Base-by-base conservation (phyloP, 2,888 invertebrate species). In the Patella depressa region DNA sequence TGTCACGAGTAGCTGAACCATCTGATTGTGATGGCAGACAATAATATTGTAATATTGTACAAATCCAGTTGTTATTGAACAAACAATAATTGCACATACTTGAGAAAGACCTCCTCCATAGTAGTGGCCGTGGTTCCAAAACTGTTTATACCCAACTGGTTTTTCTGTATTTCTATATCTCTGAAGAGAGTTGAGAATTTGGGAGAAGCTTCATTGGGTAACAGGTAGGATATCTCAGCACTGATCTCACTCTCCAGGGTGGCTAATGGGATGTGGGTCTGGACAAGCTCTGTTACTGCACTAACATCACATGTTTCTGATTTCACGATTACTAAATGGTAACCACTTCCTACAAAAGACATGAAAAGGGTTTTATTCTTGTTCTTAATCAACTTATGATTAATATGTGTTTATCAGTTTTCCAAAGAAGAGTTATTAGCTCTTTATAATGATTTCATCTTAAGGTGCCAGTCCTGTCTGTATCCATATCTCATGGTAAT, bases 81-180 rank as follows among this genome's bases (percentile, higher is more conserved):
- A 72, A 80, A 45, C 7, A 45, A 9, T 5, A 45, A 45, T 34
- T 9, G 45, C 45, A 45, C 85, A 81, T 80, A 90, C 91, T 88
- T 90, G 14, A 91, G 82, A 79, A 91, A 91, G 9, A 97, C 97
- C 92, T 97, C 97, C 92, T 97, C 97, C 92, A 97, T 93, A 0
- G 97, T 96, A 1, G 97, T 96, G 19, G 96, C 94, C 14, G 96
- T 94, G 34, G 96, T 94, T 9, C 97, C 97, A 90, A 95, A 97
- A 87, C 96, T 95, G 80, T 93, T 94, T 74, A 96, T 94, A 14
- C 94, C 94, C 24, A 97, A 92, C 0, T 90, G 89, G 0, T 92
- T 89, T 19, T 85, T 86, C 24, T 81, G 82, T 17, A 79, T 74
- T 74, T 91, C 91, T 53, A 91, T 78, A 9, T 86, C 85, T 24